These are phyloP conservation scores for Todiramphus saurophagus DNA, from an alignment of 2,113 vertebrate species.

Conservation along the genomic window DNA sequence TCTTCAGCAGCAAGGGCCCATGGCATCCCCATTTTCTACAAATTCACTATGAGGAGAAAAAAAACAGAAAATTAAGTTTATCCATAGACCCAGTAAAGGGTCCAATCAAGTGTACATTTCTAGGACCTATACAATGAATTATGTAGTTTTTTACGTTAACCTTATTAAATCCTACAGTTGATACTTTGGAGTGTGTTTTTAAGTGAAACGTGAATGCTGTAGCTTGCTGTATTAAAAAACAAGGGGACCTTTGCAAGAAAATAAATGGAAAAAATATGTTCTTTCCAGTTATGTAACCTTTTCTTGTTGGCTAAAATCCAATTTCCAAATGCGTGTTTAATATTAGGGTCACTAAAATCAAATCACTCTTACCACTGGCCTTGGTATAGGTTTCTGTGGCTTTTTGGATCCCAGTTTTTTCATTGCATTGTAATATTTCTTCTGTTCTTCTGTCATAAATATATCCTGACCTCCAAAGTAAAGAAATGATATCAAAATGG, in stretches of 20 bases:
- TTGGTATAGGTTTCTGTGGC: constrained; percentile 84
- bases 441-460: constrained; percentile 88
- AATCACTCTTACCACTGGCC: constrained; percentile 76
- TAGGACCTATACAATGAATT: not conserved
- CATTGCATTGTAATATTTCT: constrained; percentile 87
- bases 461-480: constrained; percentile 87
- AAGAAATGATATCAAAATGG: constrained; percentile 65
- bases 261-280: not conserved
- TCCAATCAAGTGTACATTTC: not conserved
- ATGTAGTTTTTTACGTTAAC: not conserved
- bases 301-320: not conserved
- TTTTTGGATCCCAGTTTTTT: constrained; percentile 86
- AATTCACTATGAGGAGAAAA: not conserved
- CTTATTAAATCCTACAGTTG: not conserved
- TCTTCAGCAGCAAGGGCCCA: not conserved
- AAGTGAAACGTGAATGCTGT: not conserved
- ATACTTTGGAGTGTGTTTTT: not conserved
- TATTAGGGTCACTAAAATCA: not conserved
- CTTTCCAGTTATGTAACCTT: not conserved
- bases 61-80: not conserved
- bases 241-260: not conserved
- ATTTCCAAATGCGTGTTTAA: not conserved
- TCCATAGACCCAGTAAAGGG: not conserved
- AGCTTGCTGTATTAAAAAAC: not conserved
- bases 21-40: not conserved